Conservation (phyloP, 2,797 vertebrate genomes). For the Falco cherrug region DNA sequence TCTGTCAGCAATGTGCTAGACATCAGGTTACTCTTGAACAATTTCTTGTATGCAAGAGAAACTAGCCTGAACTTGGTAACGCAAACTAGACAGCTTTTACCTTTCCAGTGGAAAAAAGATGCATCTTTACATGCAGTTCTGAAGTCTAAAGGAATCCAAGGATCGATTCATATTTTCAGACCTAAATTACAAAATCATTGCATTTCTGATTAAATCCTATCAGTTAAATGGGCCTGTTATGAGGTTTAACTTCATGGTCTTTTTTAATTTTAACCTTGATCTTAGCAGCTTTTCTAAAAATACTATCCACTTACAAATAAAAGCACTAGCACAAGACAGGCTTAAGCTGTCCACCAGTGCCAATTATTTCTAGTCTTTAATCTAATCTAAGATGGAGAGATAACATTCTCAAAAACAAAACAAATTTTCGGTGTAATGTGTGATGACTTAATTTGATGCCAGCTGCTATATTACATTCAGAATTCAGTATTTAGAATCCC, state of each 20-base stretch:
- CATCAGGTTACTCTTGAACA: too few relatives aligned
- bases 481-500: background rate
- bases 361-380: background rate
- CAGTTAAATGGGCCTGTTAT: background rate
- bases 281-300: background rate
- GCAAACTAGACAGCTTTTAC: background rate
- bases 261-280: background rate
- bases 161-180: background rate
- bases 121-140: background rate
- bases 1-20: rapidly evolving
- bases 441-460: background rate
- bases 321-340: background rate
- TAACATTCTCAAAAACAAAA: background rate
- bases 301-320: background rate
- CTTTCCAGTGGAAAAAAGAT: background rate
- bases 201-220: background rate
- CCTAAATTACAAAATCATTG: background rate
- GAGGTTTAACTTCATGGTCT: background rate
- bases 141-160: background rate
- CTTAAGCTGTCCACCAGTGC: background rate
- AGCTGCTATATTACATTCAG: background rate
- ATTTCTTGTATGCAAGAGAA: rapidly evolving
- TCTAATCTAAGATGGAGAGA: background rate
- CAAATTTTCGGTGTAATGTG: background rate
- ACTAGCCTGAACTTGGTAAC: rapidly evolving